Evolutionary conservation across 2,888 invertebrate species (phyloP), one percentile per base, ranked within the genome.

Genomic region (Xylota sylvarum): DNA sequence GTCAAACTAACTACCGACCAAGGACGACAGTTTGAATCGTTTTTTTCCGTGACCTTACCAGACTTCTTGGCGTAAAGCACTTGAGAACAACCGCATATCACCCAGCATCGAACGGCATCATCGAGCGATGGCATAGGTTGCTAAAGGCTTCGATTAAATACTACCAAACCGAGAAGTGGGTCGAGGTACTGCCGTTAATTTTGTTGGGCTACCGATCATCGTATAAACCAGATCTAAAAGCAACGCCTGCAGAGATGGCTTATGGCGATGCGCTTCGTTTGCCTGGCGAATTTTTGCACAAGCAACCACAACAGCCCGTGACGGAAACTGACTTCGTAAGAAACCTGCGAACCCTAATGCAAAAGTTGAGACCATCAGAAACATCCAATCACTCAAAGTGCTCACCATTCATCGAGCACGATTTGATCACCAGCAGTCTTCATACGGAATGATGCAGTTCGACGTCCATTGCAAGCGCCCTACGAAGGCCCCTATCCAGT

Each of bases 71-170:
- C 40, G 60, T 60, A 6, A 40, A 60, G 12, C 60, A 60, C 6
- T 60, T 60, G 23, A 19, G 37, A 37, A 12, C 60, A 4, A 60
- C 60, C 0, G 40, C 60, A 10, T 37, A 23, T 40, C 40, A 62
- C 10, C 30, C 32, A 9, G 62, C 43, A 10, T 43, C 62, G 1
- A 62, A 62, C 46, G 62, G 46, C 9, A 62, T 62, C n/a, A 62
- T 62, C 12, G 62, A 27, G 7, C n/a, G 62, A 1, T 62, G 32
- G 7, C 62, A 30, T 32, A 43, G 62, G 43, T 14, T 23, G 0
- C 10, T 62, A 6, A 43, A 62, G 9, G 14, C 62, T 0, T 4
- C 30, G 14, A 62, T 62, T 10, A 62, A 62, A 12, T 43, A 43
- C 14, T 62, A 62, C 14, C 6, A 43, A 7, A 62, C 62, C 2